These are phyloP conservation scores for Lamprologus speciosus DNA, from an alignment of 2,113 vertebrate genomes.

Conservation along the genomic window DNA sequence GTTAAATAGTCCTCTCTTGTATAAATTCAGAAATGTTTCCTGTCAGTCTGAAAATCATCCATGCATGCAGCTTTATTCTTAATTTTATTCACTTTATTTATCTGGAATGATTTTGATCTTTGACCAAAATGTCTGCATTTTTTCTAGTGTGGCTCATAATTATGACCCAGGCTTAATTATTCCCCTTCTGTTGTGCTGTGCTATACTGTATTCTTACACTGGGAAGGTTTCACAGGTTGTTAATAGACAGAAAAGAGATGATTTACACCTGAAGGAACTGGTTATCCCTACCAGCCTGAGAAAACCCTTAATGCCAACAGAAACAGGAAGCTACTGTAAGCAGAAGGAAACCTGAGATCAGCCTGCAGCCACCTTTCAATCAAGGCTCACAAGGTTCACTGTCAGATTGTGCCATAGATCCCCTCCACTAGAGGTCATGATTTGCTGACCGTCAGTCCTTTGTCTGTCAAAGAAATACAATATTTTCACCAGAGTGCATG, in stretches of 20 bases:
- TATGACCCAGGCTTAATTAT: not conserved
- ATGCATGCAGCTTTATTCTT: not conserved
- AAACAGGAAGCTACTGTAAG: not conserved
- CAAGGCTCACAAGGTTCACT: not conserved
- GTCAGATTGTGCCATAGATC: not conserved
- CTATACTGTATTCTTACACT: not conserved
- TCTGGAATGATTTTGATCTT: not conserved
- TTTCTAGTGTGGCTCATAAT: not conserved
- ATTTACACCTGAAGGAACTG: not conserved
- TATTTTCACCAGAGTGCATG: not conserved
- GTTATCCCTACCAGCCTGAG: not conserved
- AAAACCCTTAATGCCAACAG: not conserved
- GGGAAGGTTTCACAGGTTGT: not conserved
- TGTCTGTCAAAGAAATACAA: not conserved
- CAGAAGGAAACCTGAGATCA: not conserved
- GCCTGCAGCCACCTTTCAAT: not conserved
- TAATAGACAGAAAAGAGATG: not conserved
- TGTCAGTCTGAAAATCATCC: not conserved
- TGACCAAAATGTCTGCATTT: not conserved
- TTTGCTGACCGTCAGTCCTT: not conserved
- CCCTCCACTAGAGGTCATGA: constrained; percentile 33
- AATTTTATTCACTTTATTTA: not conserved
- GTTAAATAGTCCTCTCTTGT: not conserved
- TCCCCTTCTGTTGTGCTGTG: not conserved
- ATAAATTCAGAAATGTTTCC: not conserved